Evolutionary conservation across 2,113 vertebrate species (phyloP).

Genomic region (Podarcis muralis): DNA sequence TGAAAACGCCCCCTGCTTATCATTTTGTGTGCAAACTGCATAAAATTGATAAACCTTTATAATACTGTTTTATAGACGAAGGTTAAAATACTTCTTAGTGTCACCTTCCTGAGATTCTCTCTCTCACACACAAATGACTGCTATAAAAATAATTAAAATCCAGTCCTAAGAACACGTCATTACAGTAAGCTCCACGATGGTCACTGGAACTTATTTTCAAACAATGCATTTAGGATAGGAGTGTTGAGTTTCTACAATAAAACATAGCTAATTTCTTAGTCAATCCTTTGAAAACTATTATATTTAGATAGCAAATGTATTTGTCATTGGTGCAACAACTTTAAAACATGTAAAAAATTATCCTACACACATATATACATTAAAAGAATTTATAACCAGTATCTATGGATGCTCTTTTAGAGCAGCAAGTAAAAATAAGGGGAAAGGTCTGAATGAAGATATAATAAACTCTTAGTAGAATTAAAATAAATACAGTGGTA

Average conservation of each 20-base stretch:
- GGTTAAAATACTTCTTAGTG: not conserved
- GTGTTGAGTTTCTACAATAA: not conserved
- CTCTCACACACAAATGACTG: not conserved
- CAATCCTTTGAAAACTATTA: not conserved
- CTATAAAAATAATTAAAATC: not conserved
- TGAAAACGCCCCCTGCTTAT: not conserved
- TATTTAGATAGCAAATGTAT: no score
- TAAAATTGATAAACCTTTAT: not conserved
- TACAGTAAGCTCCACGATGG: not conserved
- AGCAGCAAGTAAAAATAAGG: not conserved
- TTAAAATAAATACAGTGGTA: not conserved
- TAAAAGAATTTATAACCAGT: not conserved
- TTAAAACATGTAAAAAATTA: not conserved
- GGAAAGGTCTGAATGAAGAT: not conserved
- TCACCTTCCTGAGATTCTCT: no score
- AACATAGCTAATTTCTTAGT: not conserved
- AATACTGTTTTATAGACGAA: not conserved
- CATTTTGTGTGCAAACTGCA: not conserved
- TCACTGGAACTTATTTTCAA: not conserved
- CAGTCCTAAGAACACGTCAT: not conserved
- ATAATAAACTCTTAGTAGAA: accelerated
- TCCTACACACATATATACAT: not conserved
- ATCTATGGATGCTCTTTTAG: not conserved
- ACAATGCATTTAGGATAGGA: not conserved
- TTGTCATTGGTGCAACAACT: not conserved